Evolutionary conservation across 2,888 invertebrate genomes (phyloP).

Genomic region (Strigamia crassipes): DNA sequence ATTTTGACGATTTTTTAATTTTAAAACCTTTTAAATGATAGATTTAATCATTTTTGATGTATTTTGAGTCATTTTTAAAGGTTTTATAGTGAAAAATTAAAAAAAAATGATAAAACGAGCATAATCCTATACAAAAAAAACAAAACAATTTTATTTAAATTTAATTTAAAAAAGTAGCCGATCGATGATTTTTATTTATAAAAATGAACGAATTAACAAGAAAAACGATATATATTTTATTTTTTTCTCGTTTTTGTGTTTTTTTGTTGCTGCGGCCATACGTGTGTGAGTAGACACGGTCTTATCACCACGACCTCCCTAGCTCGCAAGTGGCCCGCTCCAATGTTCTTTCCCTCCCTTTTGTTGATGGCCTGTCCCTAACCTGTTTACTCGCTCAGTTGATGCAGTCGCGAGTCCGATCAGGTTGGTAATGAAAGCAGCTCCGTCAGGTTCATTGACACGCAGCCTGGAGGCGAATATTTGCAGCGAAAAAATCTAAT

Average conservation of each 20-base stretch:
- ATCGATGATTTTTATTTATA: no score
- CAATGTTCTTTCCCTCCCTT: conserved; percentile 32
- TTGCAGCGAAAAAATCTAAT: conserved; percentile 6
- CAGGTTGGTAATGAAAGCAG: conserved; percentile 40
- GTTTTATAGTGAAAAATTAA: no score
- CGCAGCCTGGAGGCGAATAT: conserved; percentile 39
- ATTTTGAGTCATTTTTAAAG: no score
- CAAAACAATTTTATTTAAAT: no score
- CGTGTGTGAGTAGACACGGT: background rate
- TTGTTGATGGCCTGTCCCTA: conserved; percentile 38
- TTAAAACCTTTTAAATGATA: no score
- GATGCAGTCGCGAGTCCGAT: conserved; percentile 34
- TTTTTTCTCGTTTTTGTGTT: background rate
- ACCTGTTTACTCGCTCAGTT: conserved; percentile 40
- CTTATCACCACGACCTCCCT: conserved; percentile 5
- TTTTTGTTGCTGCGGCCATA: background rate
- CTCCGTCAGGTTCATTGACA: conserved; percentile 42
- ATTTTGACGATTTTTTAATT: no score
- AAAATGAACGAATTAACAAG: no score
- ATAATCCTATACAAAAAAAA: no score
- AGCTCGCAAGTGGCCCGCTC: background rate
- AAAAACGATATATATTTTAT: no score
- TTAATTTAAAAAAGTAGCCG: no score
- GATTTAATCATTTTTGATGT: no score
- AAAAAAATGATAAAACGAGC: no score